Percentiles rank a stretch among this genome's conserved stretches.
phyloP scores from a whole-genome alignment of 2,888 invertebrate species.

The Andrena fulva region DNA sequence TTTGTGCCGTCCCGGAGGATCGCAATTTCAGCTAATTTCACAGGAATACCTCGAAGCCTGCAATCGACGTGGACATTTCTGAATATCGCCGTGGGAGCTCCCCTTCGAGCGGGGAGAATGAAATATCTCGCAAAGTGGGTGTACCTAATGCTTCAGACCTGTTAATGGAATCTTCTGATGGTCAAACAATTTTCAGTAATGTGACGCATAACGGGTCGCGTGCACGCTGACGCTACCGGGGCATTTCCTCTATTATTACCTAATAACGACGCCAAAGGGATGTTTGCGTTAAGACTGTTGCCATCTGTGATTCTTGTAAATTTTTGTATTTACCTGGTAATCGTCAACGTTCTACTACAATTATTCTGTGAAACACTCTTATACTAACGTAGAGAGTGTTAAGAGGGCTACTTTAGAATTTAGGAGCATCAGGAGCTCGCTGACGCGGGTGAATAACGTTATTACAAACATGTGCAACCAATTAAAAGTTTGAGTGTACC shows the following conservation, averaged over 20 bases:
- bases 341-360: background rate
- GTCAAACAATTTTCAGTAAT: constrained; percentile 45
- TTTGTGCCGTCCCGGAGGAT: background rate
- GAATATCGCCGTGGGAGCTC: constrained; percentile 12
- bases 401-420: background rate
- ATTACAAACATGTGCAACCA: background rate
- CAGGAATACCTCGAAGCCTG: background rate
- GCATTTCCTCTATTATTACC: constrained; percentile 22
- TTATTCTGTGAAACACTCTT: background rate
- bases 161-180: constrained; percentile 44
- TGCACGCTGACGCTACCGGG: background rate
- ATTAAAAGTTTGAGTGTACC: background rate
- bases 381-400: background rate
- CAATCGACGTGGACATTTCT: constrained; percentile 25
- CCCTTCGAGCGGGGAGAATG: constrained; percentile 3
- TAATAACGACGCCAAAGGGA: background rate
- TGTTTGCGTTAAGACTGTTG: background rate
- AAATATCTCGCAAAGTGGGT: constrained; percentile 23
- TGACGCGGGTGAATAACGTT: background rate
- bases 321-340: background rate
- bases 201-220: background rate
- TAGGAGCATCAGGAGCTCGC: background rate
- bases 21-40: constrained; percentile 27
- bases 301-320: background rate
- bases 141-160: constrained; percentile 16